phyloP scores from a whole-genome alignment of 2,888 invertebrate species.

The Litoditis marina region DNA sequence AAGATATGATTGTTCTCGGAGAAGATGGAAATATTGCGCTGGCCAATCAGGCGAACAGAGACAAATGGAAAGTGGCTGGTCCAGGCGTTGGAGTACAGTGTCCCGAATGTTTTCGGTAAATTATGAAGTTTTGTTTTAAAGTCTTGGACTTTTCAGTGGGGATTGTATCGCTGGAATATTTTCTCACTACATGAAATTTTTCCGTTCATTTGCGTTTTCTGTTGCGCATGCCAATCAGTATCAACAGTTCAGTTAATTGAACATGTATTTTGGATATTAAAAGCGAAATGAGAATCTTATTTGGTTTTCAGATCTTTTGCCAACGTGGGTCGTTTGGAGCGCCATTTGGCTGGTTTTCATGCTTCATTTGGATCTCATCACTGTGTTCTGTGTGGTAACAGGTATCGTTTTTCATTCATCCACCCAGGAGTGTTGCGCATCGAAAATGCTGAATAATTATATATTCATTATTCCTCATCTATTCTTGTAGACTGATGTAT shows the following conservation, averaged over 20 bases:
- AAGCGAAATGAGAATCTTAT: too few species aligned
- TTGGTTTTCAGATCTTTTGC: conserved; percentile 46
- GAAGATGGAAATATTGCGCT: conserved; percentile 13
- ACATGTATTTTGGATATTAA: too few species aligned
- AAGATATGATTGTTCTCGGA: conserved; percentile 19
- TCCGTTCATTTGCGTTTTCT: too few species aligned
- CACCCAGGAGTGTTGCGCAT: too few species aligned
- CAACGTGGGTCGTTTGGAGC: conserved; percentile 48
- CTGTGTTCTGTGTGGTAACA: conserved; percentile 54
- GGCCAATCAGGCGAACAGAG: conserved; percentile 9
- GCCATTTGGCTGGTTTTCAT: conserved; percentile 54
- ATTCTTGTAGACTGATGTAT: too few species aligned
- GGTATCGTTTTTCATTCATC: too few species aligned
- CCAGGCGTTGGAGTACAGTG: conserved; percentile 38
- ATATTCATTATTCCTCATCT: background rate
- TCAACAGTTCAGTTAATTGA: too few species aligned
- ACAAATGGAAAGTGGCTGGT: conserved; percentile 26
- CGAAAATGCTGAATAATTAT: too few species aligned
- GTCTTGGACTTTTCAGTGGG: too few species aligned
- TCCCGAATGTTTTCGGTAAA: conserved; percentile 45
- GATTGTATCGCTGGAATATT: too few species aligned
- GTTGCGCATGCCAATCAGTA: too few species aligned
- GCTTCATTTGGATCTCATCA: conserved; percentile 48
- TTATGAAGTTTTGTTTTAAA: background rate
- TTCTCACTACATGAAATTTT: too few species aligned